phyloP scores from a whole-genome alignment of 1,140 invertebrate species.

The Cryptotermes secundus region DNA sequence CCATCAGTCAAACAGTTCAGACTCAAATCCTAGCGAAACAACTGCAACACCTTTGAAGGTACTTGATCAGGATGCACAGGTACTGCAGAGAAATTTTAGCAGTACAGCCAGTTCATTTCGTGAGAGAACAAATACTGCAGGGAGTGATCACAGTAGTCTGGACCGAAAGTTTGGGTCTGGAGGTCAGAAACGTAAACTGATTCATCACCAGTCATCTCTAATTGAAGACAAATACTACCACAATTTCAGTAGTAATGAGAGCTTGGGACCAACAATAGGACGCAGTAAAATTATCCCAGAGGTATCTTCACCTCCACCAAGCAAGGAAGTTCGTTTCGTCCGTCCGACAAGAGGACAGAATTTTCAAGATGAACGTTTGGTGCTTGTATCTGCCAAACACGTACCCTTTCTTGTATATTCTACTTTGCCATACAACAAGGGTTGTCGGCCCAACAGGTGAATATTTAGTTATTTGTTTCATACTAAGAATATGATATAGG shows the following conservation, averaged over 20 bases:
- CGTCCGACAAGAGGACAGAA: conserved; percentile 59
- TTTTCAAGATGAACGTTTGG: conserved; percentile 74
- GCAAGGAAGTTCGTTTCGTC: conserved; percentile 60
- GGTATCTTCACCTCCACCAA: conserved; percentile 41
- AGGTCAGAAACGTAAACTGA: conserved; percentile 53
- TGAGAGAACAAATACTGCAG: conserved; percentile 59
- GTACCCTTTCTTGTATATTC: conserved; percentile 82
- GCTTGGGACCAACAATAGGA: conserved; percentile 55
- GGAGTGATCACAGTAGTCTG: conserved; percentile 56
- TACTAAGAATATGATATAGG: background rate
- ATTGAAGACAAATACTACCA: conserved; percentile 58
- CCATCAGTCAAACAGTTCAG: conserved; percentile 20
- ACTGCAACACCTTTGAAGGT: conserved; percentile 17
- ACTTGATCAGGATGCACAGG: conserved; percentile 23
- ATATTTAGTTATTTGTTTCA: conserved; percentile 28
- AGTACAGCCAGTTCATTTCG: background rate
- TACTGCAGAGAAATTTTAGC: conserved; percentile 2
- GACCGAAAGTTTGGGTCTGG: conserved; percentile 55
- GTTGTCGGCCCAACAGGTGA: conserved; percentile 63
- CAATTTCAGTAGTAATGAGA: conserved; percentile 73
- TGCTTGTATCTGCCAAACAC: conserved; percentile 68
- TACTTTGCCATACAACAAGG: conserved; percentile 75
- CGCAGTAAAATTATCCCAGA: conserved; percentile 49
- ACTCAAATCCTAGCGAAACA: conserved; percentile 33
- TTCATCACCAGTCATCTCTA: conserved; percentile 55